Evolutionary conservation across 1,140 invertebrate genomes (phyloP), one percentile per base, ranked within the genome.

Genomic region (Cherax destructor): DNA sequence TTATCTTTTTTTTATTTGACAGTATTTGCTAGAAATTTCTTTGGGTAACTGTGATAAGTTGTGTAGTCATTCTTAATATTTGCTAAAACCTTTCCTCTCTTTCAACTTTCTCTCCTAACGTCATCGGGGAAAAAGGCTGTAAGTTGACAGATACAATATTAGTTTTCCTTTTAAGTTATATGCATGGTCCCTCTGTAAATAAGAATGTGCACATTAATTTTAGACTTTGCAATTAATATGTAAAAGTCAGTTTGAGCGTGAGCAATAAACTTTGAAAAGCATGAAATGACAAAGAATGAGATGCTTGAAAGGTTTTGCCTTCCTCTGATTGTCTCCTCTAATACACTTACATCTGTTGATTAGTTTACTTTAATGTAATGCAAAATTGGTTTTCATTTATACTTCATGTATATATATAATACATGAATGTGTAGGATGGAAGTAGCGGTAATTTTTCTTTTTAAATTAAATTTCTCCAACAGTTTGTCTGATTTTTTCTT

Each of bases 21-120:
- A 49, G 21, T 79, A 49, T 79, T 49, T 79, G 13, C 47, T 5
- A 52, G 18, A 21, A 21, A 74, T 74, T 16, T 7, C 9, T 74
- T 21, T 6, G 69, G n/a, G 69, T 74, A 1, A n/a, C 69, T 30
- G 69, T 74, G 30, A 10, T 74, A 74, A 74, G 30, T 74, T 30
- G 69, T 74, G 61, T 80, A 72, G 52, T 74, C 52, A 47, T 74
- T 88, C 80, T 47, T 81, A 80, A 61, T 86, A 74, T 88, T 83
- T 88, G 56, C 80, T 79, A 88, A 88, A 74, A 52, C 47, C 80
- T 88, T 81, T 88, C 78, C 87, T 88, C 50, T 88, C 87, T 88
- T 81, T 83, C 87, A 81, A 80, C 79, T 88, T 72, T 50, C 49
- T 74, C 87, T 81, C 79, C 78, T 81, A 61, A 65, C 79, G 80